phyloP scores from a whole-genome alignment of 2,113 vertebrate genomes.

The Lutjanus erythropterus region DNA sequence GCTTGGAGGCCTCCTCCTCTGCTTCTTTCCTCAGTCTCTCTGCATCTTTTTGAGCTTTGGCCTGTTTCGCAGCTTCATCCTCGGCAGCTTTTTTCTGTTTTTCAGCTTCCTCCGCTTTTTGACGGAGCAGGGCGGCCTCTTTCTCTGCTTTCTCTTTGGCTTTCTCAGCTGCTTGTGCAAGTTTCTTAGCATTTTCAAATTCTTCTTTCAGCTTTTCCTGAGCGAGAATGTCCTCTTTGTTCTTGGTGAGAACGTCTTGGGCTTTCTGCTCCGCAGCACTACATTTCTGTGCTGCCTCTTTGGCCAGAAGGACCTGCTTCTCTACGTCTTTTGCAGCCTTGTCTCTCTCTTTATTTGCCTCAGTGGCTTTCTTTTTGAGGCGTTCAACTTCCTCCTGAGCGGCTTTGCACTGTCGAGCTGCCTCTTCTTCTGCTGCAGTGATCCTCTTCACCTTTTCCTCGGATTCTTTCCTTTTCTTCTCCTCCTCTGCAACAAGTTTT shows the following conservation, averaged over 20 bases:
- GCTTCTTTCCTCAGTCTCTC: slow-evolving; percentile 93
- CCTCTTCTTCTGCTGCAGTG: slow-evolving; percentile 91
- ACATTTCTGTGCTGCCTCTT: slow-evolving; percentile 91
- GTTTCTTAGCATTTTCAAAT: slow-evolving; percentile 87
- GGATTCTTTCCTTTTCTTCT: slow-evolving; percentile 90
- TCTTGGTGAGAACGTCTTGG: slow-evolving; percentile 88
- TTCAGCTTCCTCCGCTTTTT: slow-evolving; percentile 93
- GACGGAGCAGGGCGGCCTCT: slow-evolving; percentile 87
- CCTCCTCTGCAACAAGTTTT: slow-evolving; percentile 89
- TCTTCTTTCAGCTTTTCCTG: slow-evolving; percentile 90
- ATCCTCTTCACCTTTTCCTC: slow-evolving; percentile 94
- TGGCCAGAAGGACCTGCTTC: slow-evolving; percentile 90
- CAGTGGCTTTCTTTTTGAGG: slow-evolving; percentile 89
- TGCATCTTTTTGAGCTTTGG: slow-evolving; percentile 87
- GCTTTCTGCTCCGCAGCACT: slow-evolving; percentile 90
- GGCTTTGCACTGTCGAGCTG: slow-evolving; percentile 88
- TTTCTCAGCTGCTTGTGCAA: slow-evolving; percentile 88
- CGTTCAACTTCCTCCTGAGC: slow-evolving; percentile 93
- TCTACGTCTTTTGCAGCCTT: slow-evolving; percentile 90
- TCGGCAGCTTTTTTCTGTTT: slow-evolving; percentile 90
- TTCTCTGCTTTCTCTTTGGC: slow-evolving; percentile 90
- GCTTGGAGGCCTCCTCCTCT: slow-evolving; percentile 88
- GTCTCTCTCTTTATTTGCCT: slow-evolving; percentile 90
- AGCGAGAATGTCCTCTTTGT: slow-evolving; percentile 90
- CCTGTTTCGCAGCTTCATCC: slow-evolving; percentile 88